A percentile compares a stretch with the other conserved stretches of the same genome.
Evolutionary conservation across 2,888 invertebrate species (phyloP).

Genomic region (Thecocarcelia acutangulata): DNA sequence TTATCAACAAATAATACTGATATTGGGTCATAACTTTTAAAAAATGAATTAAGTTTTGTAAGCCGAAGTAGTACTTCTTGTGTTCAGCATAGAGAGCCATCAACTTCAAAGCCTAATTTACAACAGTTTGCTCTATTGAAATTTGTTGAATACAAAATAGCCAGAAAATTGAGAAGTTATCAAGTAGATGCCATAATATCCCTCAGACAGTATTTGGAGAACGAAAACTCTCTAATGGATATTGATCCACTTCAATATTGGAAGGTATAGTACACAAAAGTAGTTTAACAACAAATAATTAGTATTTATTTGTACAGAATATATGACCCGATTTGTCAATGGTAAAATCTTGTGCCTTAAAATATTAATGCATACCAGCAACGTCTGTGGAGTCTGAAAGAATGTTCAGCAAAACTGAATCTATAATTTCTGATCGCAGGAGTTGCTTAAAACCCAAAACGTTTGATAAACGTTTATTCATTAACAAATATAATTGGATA

Average conservation of each 20-base stretch:
- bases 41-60: conserved; percentile 18
- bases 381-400: conserved; percentile 43
- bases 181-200: conserved; percentile 30
- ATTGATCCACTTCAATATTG: too few species aligned
- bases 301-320: neutral
- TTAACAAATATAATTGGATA: conserved; percentile 11
- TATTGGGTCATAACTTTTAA: conserved; percentile 15
- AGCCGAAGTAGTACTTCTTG: conserved; percentile 7
- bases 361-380: neutral
- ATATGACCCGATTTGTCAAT: too few species aligned
- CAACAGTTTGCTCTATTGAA: conserved; percentile 13
- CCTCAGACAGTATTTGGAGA: conserved; percentile 30
- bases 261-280: too few species aligned
- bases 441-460: conserved; percentile 31
- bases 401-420: conserved; percentile 44
- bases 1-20: conserved; percentile 19
- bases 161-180: conserved; percentile 18
- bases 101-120: conserved; percentile 3
- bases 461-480: conserved; percentile 8
- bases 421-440: conserved; percentile 26
- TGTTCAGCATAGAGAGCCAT: conserved; percentile 6
- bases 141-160: conserved; percentile 16
- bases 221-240: neutral
- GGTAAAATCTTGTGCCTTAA: too few species aligned
- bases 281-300: neutral